Percentiles rank a stretch among this genome's conserved stretches.
Evolutionary conservation across 2,113 vertebrate genomes (phyloP).

Genomic region (Zosterops hypoxanthus): DNA sequence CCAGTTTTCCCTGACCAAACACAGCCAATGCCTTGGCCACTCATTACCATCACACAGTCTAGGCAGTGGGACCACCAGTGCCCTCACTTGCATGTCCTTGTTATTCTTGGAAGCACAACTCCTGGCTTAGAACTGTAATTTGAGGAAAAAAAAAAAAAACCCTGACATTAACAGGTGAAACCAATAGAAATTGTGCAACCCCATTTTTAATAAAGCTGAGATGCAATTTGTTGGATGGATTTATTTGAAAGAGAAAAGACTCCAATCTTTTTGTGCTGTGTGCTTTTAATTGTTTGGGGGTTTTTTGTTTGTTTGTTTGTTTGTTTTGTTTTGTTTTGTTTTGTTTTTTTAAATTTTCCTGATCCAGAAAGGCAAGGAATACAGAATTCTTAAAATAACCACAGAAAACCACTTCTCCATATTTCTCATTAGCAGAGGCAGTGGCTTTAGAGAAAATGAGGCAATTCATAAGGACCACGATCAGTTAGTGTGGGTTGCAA

Average conservation of each 20-base stretch:
- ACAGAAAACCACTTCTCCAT: not conserved
- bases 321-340: no score
- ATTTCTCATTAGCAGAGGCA: not conserved
- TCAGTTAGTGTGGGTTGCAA: no score
- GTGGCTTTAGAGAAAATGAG: not conserved
- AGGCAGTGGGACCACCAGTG: not conserved
- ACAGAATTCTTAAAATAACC: not conserved
- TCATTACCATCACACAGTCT: not conserved
- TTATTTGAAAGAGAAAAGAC: not conserved
- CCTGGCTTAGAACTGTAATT: not conserved
- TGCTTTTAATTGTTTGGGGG: not conserved
- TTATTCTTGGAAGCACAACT: not conserved
- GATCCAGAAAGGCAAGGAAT: not conserved
- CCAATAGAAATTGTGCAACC: not conserved
- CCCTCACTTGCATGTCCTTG: not conserved
- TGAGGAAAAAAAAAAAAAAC: not conserved
- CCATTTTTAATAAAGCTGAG: not conserved
- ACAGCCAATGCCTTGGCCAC: fast-evolving
- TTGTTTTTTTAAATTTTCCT: not conserved
- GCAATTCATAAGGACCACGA: fast-evolving
- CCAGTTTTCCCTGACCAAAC: not conserved
- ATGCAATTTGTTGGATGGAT: not conserved
- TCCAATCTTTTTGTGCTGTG: not conserved
- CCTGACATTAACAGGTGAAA: not conserved
- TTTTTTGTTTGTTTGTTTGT: no score